phyloP scores from a whole-genome alignment of 2,888 invertebrate species.

The Macaria liturata region DNA sequence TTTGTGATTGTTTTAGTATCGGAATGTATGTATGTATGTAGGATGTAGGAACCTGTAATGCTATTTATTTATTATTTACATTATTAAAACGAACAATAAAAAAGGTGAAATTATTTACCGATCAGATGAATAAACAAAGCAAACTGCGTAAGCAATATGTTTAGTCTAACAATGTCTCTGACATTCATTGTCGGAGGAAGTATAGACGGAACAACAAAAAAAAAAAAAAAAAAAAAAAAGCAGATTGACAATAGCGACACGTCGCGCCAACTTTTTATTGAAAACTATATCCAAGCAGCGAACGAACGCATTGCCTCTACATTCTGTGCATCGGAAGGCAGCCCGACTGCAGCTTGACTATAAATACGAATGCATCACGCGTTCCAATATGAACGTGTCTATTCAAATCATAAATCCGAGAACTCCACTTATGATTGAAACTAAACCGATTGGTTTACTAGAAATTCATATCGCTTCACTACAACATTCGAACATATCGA shows the following conservation, averaged over 20 bases:
- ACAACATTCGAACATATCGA: not conserved
- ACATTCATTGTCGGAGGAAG: too few species aligned
- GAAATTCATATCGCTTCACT: not conserved
- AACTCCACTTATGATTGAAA: conserved; percentile 9
- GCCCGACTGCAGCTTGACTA: conserved; percentile 16
- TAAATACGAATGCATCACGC: conserved; percentile 29
- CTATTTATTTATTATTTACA: too few species aligned
- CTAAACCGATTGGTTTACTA: conserved; percentile 1
- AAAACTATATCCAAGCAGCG: conserved; percentile 16
- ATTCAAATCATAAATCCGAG: conserved; percentile 16
- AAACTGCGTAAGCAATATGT: too few species aligned
- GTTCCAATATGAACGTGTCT: conserved; percentile 22
- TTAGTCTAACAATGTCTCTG: too few species aligned
- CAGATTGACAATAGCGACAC: conserved; percentile 20
- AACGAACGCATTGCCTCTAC: conserved; percentile 24
- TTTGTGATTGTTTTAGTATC: too few species aligned
- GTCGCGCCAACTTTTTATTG: conserved; percentile 19
- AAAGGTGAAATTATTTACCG: too few species aligned
- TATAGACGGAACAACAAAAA: too few species aligned
- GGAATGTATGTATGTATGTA: too few species aligned
- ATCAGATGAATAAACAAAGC: too few species aligned
- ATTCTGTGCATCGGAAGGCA: conserved; percentile 26
- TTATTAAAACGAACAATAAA: too few species aligned
- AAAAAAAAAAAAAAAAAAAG: too few species aligned
- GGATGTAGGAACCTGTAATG: too few species aligned